These are phyloP conservation scores for Ditula angustiorana DNA, from an alignment of 2,888 invertebrate species.

Conservation along the genomic window DNA sequence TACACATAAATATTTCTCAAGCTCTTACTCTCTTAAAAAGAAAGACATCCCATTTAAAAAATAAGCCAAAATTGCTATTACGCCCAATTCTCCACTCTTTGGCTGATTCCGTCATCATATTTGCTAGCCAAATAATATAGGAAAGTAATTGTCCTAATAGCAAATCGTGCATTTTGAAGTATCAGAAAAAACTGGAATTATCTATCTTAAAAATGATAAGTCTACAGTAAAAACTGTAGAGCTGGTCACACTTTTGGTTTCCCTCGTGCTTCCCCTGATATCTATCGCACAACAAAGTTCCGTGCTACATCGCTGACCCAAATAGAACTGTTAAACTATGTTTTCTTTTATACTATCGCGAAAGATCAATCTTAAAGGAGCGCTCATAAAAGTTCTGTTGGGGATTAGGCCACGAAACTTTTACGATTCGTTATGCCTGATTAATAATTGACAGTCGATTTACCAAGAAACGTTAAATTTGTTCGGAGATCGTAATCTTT, in stretches of 20 bases:
- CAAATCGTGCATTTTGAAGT: not conserved
- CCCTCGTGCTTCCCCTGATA: slow-evolving; percentile 26
- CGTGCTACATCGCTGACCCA: slow-evolving; percentile 30
- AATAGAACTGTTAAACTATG: slow-evolving; percentile 36
- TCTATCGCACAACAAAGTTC: slow-evolving; percentile 34
- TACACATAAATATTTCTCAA: too few relatives aligned
- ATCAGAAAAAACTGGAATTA: not conserved
- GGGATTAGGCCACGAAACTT: slow-evolving; percentile 24
- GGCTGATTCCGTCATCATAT: too few relatives aligned
- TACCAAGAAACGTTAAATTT: not conserved
- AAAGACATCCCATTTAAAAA: too few relatives aligned
- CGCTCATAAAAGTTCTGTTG: slow-evolving; percentile 28
- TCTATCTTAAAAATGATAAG: too few relatives aligned
- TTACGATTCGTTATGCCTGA: slow-evolving; percentile 19
- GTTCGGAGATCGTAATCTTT: not conserved
- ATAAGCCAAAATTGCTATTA: too few relatives aligned
- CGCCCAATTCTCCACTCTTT: too few relatives aligned
- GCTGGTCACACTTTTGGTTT: not conserved
- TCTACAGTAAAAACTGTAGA: not conserved
- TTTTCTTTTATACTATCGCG: slow-evolving; percentile 25
- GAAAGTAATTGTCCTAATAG: too few relatives aligned
- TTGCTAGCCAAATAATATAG: too few relatives aligned
- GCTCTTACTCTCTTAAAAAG: too few relatives aligned
- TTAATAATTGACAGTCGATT: slow-evolving; percentile 24
- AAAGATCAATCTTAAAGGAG: slow-evolving; percentile 17